Percentiles rank a stretch among this genome's conserved stretches.
phyloP scores from a whole-genome alignment of 2,888 invertebrate genomes.

The Stenodema calcarata region DNA sequence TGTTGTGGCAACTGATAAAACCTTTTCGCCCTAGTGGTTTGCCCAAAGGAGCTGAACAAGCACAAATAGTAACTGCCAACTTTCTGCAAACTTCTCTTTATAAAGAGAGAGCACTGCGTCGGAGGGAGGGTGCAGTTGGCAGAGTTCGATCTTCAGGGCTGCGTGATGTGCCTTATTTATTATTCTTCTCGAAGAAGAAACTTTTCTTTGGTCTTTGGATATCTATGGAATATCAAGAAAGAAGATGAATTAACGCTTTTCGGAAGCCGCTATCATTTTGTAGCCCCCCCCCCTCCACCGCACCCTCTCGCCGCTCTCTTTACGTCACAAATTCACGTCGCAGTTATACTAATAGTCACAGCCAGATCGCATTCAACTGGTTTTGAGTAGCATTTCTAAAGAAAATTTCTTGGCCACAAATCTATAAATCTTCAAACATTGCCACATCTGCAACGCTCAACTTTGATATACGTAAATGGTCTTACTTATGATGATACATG shows the following conservation, averaged over 20 bases:
- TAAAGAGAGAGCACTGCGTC: background rate
- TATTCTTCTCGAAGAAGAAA: background rate
- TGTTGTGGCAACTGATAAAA: background rate
- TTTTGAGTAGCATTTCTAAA: too few species aligned
- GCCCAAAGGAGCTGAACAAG: constrained; percentile 16
- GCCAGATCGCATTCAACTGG: too few species aligned
- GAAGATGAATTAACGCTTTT: background rate
- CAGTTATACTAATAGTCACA: too few species aligned
- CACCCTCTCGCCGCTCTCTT: too few species aligned
- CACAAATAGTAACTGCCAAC: constrained; percentile 17
- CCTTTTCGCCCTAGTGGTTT: background rate
- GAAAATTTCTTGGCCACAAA: too few species aligned
- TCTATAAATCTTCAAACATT: too few species aligned
- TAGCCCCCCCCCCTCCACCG: background rate
- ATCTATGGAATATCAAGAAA: background rate
- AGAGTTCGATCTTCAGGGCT: background rate
- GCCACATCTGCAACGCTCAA: too few species aligned
- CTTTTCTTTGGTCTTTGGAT: background rate
- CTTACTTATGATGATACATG: too few species aligned
- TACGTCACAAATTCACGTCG: too few species aligned
- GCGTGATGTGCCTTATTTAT: constrained; percentile 9
- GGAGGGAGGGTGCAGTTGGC: background rate
- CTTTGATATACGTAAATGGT: too few species aligned
- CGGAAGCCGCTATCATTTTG: background rate
- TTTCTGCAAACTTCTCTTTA: background rate